Conservation (phyloP, 1,140 invertebrate genomes). For the Thaumetopoea pityocampa region DNA sequence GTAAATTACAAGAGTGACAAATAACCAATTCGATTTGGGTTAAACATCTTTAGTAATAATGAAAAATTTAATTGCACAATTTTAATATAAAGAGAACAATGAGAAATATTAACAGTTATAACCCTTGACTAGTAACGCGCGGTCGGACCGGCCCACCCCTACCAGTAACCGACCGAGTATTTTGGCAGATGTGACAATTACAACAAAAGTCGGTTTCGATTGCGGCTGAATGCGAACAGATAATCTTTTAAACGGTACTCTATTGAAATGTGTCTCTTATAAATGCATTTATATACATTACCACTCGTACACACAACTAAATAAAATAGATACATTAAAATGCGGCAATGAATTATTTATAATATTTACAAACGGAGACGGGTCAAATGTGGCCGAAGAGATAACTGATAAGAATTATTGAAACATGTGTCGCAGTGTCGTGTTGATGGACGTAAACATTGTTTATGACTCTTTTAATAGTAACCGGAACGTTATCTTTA, state of each 20-base stretch:
- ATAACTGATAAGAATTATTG: constrained; percentile 61
- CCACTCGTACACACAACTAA: background rate
- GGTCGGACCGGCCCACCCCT: constrained; percentile 28
- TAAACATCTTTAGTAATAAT: constrained; percentile 1
- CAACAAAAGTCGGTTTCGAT: constrained; percentile 61
- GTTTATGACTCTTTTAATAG: constrained; percentile 31
- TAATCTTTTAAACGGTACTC: constrained; percentile 56
- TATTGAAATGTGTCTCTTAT: constrained; percentile 26
- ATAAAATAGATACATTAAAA: background rate
- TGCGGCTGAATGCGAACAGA: constrained; percentile 53
- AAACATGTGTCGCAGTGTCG: constrained; percentile 53
- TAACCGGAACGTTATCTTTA: constrained; percentile 35
- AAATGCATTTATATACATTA: constrained; percentile 11
- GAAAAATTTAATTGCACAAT: constrained; percentile 10
- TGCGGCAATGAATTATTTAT: constrained; percentile 1
- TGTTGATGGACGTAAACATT: constrained; percentile 18
- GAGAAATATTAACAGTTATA: constrained; percentile 14
- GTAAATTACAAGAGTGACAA: no score
- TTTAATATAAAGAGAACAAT: constrained; percentile 16
- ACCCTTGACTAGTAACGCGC: constrained; percentile 36
- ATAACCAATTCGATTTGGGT: background rate
- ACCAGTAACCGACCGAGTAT: constrained; percentile 25
- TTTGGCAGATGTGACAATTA: constrained; percentile 67
- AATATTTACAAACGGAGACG: constrained; percentile 18
- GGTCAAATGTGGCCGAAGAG: constrained; percentile 37